Base-by-base conservation (phyloP, 1,140 invertebrate species). In the Brachionus rubens region DNA sequence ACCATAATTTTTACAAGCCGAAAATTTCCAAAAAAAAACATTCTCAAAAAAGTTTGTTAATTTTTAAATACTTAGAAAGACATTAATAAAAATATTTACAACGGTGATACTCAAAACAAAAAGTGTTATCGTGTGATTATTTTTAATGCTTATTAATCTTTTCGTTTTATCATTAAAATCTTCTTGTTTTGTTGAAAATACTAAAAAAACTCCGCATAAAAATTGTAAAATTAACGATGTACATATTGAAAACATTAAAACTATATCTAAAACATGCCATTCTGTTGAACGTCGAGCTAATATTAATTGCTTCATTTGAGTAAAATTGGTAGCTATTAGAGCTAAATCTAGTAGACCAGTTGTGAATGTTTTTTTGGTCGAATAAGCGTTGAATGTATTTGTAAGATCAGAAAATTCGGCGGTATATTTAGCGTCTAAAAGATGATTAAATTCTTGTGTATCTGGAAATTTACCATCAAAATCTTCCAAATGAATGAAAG, bases 81-180 rank as follows among this genome's bases (percentile, higher is more conserved):
- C 68, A 41, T 72, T 72, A 1, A 72, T 72, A 24, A 72, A 72
- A 36, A 72, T 72, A 72, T 72, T 72, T 72, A 72, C 68, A 72
- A 72, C 46, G 16, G 68, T 72, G 24, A 72, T 72, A 33, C 28
- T 50, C 14, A 72, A 72, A 36, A 72, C 68, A 30, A 72, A 40
- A 36, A 72, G 36, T 16, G 68, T 72, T 26, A 72, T 48, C 50
- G 68, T 40, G 21, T 72, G 28, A 54, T 72, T 72, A 21, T 72
- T 72, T 41, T 72, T 72, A 12, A 72, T 50, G 19, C 68, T 72
- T 12, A 40, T 40, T 2, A 21, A 10, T 50, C 68, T 36, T 50
- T 72, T 72, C 21, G 24, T 21, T 14, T 72, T 0, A 14, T 72
- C 68, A 54, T 50, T 24, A 41, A 72, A 72, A 48, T 72, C 46